These are phyloP conservation scores for Ceratoteleas bidentatus DNA, from an alignment of 1,140 invertebrate species.

Conservation along the genomic window DNA sequence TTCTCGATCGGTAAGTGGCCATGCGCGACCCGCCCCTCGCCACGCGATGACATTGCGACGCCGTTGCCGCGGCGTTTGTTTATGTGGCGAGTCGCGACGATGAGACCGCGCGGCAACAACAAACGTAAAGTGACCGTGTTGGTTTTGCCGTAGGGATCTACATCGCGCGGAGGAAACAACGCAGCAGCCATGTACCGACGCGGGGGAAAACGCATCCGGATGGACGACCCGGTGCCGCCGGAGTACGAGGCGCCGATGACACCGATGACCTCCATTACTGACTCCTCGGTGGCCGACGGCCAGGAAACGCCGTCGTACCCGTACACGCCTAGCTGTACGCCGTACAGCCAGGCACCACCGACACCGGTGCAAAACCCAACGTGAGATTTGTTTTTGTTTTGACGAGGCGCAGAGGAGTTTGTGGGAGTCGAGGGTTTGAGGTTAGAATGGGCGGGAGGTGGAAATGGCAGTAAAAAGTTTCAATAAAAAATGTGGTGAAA, in stretches of 20 bases:
- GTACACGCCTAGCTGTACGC: no score
- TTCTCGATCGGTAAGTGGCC: constrained; percentile 5
- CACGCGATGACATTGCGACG: no score
- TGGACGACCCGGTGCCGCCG: constrained; percentile 92
- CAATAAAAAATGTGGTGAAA: no score
- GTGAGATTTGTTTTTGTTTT: constrained; percentile 55
- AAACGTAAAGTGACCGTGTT: background rate
- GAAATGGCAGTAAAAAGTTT: no score
- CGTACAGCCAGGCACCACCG: constrained; percentile 78
- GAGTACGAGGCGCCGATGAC: constrained; percentile 92
- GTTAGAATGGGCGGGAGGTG: background rate
- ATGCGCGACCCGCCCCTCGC: no score
- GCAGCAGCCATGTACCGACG: constrained; percentile 86
- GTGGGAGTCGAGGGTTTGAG: background rate
- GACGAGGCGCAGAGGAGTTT: no score
- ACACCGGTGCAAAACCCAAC: constrained; percentile 80
- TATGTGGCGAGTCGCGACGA: background rate
- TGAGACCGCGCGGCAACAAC: no score
- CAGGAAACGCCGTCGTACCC: constrained; percentile 78
- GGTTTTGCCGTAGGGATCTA: background rate
- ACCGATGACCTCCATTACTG: constrained; percentile 83
- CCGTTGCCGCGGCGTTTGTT: constrained; percentile 4
- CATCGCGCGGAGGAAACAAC: background rate
- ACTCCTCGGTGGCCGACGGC: constrained; percentile 81
- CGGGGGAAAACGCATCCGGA: constrained; percentile 93